Evolutionary conservation across 2,888 invertebrate genomes (phyloP).

Genomic region (Hirtodrosophila confusa): DNA sequence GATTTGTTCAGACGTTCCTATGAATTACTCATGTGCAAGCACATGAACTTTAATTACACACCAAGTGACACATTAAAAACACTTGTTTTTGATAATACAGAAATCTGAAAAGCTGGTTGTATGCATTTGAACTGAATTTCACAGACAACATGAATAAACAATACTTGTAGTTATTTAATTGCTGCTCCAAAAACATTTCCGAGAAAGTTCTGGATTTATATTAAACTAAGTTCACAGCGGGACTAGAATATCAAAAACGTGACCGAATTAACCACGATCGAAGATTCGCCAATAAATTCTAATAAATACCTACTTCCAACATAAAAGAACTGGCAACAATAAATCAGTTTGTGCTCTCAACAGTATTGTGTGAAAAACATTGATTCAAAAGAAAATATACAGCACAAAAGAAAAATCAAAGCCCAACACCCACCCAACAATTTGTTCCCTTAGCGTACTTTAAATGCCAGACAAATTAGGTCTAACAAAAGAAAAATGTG

Average conservation of each 20-base stretch:
- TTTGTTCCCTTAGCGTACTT: slow-evolving; percentile 1
- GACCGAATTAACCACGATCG: slow-evolving; percentile 24
- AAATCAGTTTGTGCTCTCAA: slow-evolving; percentile 20
- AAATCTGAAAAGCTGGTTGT: slow-evolving; percentile 13
- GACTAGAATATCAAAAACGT: slow-evolving; percentile 28
- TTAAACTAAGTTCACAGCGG: slow-evolving; percentile 32
- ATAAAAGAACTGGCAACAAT: slow-evolving; percentile 8
- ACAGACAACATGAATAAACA: slow-evolving; percentile 1
- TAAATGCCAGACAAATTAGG: slow-evolving; percentile 40
- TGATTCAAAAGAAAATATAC: slow-evolving; percentile 1
- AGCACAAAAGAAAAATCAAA: slow-evolving; percentile 3
- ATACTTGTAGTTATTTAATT: neutral
- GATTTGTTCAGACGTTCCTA: no score
- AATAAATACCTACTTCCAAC: neutral
- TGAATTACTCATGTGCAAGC: no score
- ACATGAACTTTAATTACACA: no score
- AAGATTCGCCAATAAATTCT: neutral
- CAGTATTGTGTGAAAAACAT: slow-evolving; percentile 1
- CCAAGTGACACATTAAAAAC: no score
- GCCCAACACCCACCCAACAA: neutral
- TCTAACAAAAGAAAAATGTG: slow-evolving; percentile 20
- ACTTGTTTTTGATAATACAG: neutral
- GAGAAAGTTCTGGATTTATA: slow-evolving; percentile 12
- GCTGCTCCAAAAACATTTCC: slow-evolving; percentile 15
- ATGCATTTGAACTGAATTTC: slow-evolving; percentile 14